Evolutionary conservation across 64 coral and sea anemone genomes (phyloP), one percentile per base, ranked within the genome.

Genomic region (Dendronephthya gigantea): DNA sequence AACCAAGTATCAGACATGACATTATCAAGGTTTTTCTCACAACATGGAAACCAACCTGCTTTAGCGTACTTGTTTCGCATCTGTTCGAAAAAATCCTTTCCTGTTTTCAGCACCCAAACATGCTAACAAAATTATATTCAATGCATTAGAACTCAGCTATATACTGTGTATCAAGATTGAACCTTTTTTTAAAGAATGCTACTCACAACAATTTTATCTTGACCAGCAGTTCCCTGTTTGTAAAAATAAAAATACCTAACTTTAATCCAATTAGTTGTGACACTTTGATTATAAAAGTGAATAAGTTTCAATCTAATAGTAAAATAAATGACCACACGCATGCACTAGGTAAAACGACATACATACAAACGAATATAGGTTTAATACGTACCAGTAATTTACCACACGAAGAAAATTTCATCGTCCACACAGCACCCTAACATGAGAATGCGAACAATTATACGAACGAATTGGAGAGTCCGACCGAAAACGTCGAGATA

Each of bases 371-470:
- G n/a, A n/a, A n/a, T n/a, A n/a, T n/a, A n/a, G n/a, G n/a, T n/a
- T n/a, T 2, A 27, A 16, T 41, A 35, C 89, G 83, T 83, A 96
- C 94, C 91, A 96, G 90, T 29, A 96, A 84, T 39, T 91, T 88
- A 48, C 94, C 94, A 90, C 94, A 96, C 5, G 90, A 85, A 29
- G 94, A 88, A 89, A 96, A 96, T 47, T 96, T 96, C 39, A 96
- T 92, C 74, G 94, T 96, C 94, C 94, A 96, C 40, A 96, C 86
- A 87, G 94, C 94, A 56, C 94, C 94, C 94, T 96, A 37, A 82
- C 82, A 90, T 23, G 88, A 31, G 82, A 4, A 49, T 11, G 55
- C 23, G 5, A 1, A 70, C n/a, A 30, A 29, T 52, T 11, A 39
- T 33, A 1, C 9, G 13, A 52, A 52, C 13, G 23, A 22, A 12